Evolutionary conservation across 2,888 invertebrate genomes (phyloP).

Genomic region (Nysson spinosus): DNA sequence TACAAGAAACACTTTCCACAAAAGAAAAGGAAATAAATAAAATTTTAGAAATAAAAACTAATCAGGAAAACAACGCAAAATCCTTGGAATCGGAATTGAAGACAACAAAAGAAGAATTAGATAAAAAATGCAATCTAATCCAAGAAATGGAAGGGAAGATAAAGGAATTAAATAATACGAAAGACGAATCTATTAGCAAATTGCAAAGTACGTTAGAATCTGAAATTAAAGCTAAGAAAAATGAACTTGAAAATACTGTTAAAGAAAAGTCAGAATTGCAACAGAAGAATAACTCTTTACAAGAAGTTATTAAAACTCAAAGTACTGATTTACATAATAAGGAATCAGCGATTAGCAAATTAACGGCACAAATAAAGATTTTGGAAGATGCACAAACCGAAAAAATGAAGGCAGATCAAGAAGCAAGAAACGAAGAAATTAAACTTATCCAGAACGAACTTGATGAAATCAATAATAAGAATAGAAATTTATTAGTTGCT

Average conservation of each 20-base stretch:
- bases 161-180: constrained; percentile 76
- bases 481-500: constrained; percentile 65
- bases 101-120: constrained; percentile 48
- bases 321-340: constrained; percentile 79
- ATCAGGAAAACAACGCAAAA: constrained; percentile 78
- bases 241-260: constrained; percentile 29
- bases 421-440: constrained; percentile 63
- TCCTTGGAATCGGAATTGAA: constrained; percentile 59
- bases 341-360: constrained; percentile 77
- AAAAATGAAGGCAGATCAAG: constrained; percentile 54
- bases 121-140: constrained; percentile 70
- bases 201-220: constrained; percentile 47
- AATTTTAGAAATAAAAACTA: constrained; percentile 78
- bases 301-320: constrained; percentile 72
- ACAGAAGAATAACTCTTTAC: constrained; percentile 77
- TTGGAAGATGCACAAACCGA: constrained; percentile 77
- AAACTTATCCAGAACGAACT: constrained; percentile 60
- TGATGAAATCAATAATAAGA: constrained; percentile 58
- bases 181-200: constrained; percentile 55
- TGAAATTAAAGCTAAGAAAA: constrained; percentile 46
- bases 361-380: constrained; percentile 78
- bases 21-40: constrained; percentile 71
- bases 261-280: constrained; percentile 50
- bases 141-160: constrained; percentile 78
- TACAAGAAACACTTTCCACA: constrained; percentile 14